phyloP scores from a whole-genome alignment of 2,888 invertebrate genomes.

The Brenthis hecate region DNA sequence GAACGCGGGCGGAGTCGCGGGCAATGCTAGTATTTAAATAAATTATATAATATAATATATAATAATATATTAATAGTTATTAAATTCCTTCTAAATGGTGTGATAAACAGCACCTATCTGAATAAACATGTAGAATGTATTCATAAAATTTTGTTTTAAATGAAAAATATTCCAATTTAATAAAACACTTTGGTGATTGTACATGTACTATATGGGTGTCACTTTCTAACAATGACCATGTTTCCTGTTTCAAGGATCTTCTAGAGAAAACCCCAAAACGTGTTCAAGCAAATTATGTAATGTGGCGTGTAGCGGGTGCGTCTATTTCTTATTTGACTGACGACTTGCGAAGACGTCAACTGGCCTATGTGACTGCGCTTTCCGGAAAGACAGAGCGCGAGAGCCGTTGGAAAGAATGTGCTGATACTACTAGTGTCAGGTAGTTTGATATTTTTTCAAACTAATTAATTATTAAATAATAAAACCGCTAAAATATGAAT shows the following conservation, averaged over 20 bases:
- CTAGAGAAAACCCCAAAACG: conserved; percentile 80
- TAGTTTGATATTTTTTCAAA: conserved; percentile 49
- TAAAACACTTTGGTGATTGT: too few species aligned
- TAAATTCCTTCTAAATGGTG: too few species aligned
- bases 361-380: conserved; percentile 90
- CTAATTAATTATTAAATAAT: neutral
- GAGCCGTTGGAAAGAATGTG: conserved; percentile 95
- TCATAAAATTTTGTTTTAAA: too few species aligned
- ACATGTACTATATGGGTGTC: too few species aligned
- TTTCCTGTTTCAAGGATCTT: conserved; percentile 53
- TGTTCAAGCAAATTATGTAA: conserved; percentile 91
- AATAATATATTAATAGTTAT: neutral
- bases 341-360: conserved; percentile 88
- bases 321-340: conserved; percentile 92
- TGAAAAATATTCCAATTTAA: too few species aligned
- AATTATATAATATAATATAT: neutral
- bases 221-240: too few species aligned
- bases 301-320: conserved; percentile 94
- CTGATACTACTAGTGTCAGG: conserved; percentile 90
- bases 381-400: conserved; percentile 93
- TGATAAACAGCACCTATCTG: too few species aligned
- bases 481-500: neutral
- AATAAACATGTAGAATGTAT: too few species aligned
- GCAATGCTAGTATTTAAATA: too few species aligned
- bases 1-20: too few species aligned